A percentile compares a stretch with the other conserved stretches of the same genome.
Conservation (phyloP, 1,140 invertebrate genomes). For the Leptinotarsa lineolata region DNA sequence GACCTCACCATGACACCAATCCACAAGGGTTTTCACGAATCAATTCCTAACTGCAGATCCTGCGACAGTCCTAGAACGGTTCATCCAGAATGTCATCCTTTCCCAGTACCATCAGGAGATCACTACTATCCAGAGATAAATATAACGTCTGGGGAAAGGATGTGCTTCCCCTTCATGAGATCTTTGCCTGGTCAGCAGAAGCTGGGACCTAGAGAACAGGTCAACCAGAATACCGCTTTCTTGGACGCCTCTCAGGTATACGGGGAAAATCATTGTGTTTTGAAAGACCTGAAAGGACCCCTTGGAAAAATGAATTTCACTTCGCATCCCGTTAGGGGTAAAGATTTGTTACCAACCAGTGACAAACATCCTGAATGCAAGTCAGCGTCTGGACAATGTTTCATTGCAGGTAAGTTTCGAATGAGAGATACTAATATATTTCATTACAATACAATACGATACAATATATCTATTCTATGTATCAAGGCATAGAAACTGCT, state of each 20-base stretch:
- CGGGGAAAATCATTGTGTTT: conserved; percentile 73
- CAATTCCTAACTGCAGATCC: conserved; percentile 62
- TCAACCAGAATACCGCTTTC: conserved; percentile 91
- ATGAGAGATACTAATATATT: background rate
- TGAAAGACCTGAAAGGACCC: conserved; percentile 68
- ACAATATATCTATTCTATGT: too few species aligned
- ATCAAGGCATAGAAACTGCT: too few species aligned
- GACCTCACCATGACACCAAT: conserved; percentile 91
- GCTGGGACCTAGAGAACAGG: conserved; percentile 86
- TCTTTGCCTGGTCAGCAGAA: conserved; percentile 86
- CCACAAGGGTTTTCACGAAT: conserved; percentile 66
- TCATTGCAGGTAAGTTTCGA: conserved; percentile 70
- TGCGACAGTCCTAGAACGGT: conserved; percentile 82
- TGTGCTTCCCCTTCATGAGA: conserved; percentile 93
- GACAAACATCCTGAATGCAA: conserved; percentile 83
- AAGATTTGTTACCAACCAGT: conserved; percentile 77
- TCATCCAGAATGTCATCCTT: conserved; percentile 89
- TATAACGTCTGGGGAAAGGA: conserved; percentile 74
- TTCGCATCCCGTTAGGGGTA: conserved; percentile 69
- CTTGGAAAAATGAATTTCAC: conserved; percentile 84
- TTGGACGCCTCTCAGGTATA: conserved; percentile 81
- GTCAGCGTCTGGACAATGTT: conserved; percentile 80
- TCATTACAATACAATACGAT: too few species aligned
- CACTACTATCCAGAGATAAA: conserved; percentile 85
- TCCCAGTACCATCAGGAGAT: conserved; percentile 80